Evolutionary conservation across 2,797 vertebrate genomes (phyloP).

Genomic region (Squalus acanthias): DNA sequence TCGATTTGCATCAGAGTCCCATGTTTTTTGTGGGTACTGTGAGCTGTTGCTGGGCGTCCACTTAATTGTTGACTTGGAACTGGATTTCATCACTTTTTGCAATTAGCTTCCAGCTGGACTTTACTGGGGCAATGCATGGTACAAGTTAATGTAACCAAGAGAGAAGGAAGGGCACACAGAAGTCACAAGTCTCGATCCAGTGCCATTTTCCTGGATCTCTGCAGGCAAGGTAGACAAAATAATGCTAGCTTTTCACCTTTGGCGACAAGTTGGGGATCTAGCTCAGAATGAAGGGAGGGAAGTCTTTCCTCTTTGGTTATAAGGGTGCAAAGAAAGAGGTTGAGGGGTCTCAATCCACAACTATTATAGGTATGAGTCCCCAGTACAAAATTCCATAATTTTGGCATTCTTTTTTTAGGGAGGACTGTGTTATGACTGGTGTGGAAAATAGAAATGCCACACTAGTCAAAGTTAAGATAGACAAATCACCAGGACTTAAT

Average conservation of each 20-base stretch:
- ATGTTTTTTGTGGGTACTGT: background rate
- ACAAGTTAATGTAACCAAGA: background rate
- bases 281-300: background rate
- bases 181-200: background rate
- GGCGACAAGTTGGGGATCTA: background rate
- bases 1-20: background rate
- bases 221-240: background rate
- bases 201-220: background rate
- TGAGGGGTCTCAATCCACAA: background rate
- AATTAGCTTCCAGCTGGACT: background rate
- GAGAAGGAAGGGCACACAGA: background rate
- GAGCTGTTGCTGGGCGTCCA: background rate
- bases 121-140: background rate
- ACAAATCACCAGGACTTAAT: background rate
- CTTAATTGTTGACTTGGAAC: background rate
- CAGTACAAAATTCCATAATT: background rate
- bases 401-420: background rate
- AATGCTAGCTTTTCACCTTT: background rate
- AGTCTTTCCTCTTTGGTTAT: background rate
- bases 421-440: background rate
- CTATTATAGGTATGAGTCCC: background rate
- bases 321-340: background rate
- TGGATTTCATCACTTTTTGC: background rate
- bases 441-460: background rate
- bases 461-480: too few relatives aligned